Evolutionary conservation across 2,113 vertebrate genomes (phyloP).

Genomic region (Pungitius pungitius): DNA sequence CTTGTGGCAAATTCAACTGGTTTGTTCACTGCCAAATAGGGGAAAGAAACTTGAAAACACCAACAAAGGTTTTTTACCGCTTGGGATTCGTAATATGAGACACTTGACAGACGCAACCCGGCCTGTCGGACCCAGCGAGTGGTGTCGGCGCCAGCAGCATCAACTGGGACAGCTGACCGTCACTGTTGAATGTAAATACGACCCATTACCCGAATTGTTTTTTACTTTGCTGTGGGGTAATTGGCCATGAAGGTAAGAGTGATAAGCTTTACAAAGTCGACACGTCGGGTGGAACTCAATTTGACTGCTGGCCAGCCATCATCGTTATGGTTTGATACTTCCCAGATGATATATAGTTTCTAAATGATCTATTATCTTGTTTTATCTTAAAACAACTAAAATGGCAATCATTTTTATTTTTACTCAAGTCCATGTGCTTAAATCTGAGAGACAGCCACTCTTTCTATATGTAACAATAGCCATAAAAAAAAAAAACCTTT

Average conservation of each 20-base stretch:
- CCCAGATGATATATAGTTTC: not conserved
- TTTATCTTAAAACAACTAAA: not conserved
- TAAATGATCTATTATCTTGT: not conserved
- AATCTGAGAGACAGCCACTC: not conserved
- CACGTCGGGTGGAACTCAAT: slow-evolving; percentile 1
- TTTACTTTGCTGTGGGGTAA: slow-evolving; percentile 58
- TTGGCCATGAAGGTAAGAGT: slow-evolving; percentile 26
- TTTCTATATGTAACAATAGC: not conserved
- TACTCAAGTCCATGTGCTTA: not conserved
- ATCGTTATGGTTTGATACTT: not conserved
- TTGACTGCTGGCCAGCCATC: not conserved
- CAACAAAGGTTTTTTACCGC: slow-evolving; percentile 52
- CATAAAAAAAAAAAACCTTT: not conserved
- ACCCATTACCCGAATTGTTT: slow-evolving; percentile 73
- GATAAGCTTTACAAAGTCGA: slow-evolving; percentile 20
- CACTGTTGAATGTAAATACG: slow-evolving; percentile 67
- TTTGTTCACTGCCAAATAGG: slow-evolving; percentile 17
- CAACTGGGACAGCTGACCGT: slow-evolving; percentile 67
- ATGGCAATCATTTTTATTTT: not conserved
- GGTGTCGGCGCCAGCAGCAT: slow-evolving; percentile 58
- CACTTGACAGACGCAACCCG: slow-evolving; percentile 61
- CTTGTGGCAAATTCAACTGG: slow-evolving; percentile 42
- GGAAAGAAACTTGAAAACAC: slow-evolving; percentile 31
- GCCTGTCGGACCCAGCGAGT: slow-evolving; percentile 66
- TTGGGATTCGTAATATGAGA: slow-evolving; percentile 55